Evolutionary conservation across 2,797 vertebrate genomes (phyloP).

Genomic region (Chloroceryle amazona): DNA sequence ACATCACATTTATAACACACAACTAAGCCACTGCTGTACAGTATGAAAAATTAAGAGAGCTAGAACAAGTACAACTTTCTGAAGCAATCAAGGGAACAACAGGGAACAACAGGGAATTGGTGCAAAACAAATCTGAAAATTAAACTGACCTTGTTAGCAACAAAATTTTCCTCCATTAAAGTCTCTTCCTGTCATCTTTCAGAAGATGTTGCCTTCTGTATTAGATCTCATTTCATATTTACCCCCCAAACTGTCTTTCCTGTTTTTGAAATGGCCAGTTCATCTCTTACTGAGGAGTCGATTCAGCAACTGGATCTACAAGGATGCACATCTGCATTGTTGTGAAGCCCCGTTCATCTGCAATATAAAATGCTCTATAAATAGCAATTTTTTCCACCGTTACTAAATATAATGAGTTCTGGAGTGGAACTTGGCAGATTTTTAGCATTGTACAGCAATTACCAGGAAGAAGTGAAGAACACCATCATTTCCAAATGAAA

Average conservation of each 20-base stretch:
- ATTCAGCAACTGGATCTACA: background rate
- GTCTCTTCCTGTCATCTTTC: background rate
- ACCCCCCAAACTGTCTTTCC: background rate
- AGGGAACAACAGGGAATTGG: background rate
- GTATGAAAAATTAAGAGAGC: slow-evolving; percentile 13
- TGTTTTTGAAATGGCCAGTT: background rate
- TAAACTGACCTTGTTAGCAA: background rate
- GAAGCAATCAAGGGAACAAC: background rate
- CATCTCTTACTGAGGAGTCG: background rate
- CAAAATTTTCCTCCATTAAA: background rate
- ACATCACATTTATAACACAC: background rate
- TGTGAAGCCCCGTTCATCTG: background rate
- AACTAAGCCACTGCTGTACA: slow-evolving; percentile 8
- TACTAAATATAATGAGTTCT: slow-evolving; percentile 59
- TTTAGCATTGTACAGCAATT: slow-evolving; percentile 37
- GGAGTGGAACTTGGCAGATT: slow-evolving; percentile 54
- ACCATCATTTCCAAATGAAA: slow-evolving; percentile 59
- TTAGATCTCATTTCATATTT: background rate
- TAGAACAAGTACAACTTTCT: background rate
- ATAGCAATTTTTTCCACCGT: background rate
- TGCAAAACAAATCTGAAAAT: background rate
- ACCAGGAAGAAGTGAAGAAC: slow-evolving; percentile 32
- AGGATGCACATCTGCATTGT: slow-evolving; percentile 8
- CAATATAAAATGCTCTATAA: background rate
- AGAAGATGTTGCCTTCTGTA: background rate